Base-by-base conservation (phyloP, 2,888 invertebrate species). In the Melanotus villosus region DNA sequence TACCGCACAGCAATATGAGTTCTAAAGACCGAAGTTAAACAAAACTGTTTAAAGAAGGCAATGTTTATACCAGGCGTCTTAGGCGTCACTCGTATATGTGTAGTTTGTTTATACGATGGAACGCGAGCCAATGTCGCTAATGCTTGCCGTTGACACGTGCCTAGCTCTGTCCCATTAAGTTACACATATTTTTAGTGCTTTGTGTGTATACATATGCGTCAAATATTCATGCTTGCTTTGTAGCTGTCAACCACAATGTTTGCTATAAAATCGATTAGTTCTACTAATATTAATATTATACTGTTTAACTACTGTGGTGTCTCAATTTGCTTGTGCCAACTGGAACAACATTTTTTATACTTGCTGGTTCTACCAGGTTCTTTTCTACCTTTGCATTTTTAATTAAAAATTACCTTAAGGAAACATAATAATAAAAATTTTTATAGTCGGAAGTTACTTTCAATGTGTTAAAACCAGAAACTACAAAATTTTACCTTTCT, bases 161-260 rank as follows among this genome's bases (percentile, higher is more conserved):
- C 75, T 67, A 65, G 64, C 69, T 72, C 74, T 76, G 77, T 75
- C 77, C 76, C 77, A 78, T 78, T 77, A 79, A 76, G 75, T 77
- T 75, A 75, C 72, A 73, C 73, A 78, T 79, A 78, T 78, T 79
- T 78, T 78, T 78, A 78, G 77, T 70, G 68, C 62, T 65, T 70
- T 76, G 68, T 75, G 70, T 71, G 65, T 65, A 73, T 63, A 60
- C 62, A 73, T 72, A 76, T 71, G 75, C 75, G 68, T 74, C 72
- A 74, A 73, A 72, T 71, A 73, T 75, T 75, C 73, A 73, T 68
- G 76, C 71, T 77, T 76, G 77, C 74, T 77, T 77, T 75, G 63
- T 76, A 75, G 76, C 77, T 77, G 77, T 78, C 77, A 78, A 77
- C 77, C 75, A 62, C 76, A 73, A 67, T 75, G 76, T 77, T 75